Conservation (phyloP, 2,113 vertebrate species). For the Andinoacara biseriatus region DNA sequence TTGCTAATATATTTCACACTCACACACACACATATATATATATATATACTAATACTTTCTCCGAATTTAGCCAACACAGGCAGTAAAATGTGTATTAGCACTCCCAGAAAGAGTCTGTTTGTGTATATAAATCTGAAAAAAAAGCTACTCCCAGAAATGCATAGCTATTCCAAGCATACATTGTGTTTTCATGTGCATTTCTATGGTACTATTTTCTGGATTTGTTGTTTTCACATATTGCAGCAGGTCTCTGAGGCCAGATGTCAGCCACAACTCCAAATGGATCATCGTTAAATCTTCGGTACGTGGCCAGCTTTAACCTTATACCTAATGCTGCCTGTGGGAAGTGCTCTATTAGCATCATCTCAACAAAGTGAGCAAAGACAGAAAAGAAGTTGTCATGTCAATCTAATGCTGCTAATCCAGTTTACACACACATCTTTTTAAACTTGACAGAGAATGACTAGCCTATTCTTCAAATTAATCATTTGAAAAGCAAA, state of each 20-base stretch:
- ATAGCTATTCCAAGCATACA: background rate
- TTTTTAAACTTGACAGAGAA: background rate
- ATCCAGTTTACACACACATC: background rate
- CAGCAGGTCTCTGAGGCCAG: background rate
- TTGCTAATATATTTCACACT: background rate
- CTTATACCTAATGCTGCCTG: constrained; percentile 5
- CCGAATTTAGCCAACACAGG: background rate
- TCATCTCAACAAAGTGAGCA: constrained; percentile 5
- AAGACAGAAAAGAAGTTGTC: background rate
- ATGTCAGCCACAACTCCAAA: constrained; percentile 23
- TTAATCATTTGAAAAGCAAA: background rate
- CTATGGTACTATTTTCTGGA: background rate
- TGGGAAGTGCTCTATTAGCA: constrained; percentile 3
- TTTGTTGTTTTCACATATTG: constrained; percentile 1
- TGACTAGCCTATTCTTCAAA: background rate
- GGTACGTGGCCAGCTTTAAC: constrained; percentile 5
- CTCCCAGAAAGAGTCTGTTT: background rate
- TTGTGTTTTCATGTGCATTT: constrained; percentile 12
- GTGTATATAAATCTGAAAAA: background rate
- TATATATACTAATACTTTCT: background rate
- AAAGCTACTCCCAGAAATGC: background rate
- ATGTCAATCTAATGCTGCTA: constrained; percentile 45
- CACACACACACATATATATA: no score
- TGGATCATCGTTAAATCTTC: constrained; percentile 31
- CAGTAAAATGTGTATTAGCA: background rate